Evolutionary conservation across 2,888 invertebrate genomes (phyloP).

Genomic region (Monopis laevigella): DNA sequence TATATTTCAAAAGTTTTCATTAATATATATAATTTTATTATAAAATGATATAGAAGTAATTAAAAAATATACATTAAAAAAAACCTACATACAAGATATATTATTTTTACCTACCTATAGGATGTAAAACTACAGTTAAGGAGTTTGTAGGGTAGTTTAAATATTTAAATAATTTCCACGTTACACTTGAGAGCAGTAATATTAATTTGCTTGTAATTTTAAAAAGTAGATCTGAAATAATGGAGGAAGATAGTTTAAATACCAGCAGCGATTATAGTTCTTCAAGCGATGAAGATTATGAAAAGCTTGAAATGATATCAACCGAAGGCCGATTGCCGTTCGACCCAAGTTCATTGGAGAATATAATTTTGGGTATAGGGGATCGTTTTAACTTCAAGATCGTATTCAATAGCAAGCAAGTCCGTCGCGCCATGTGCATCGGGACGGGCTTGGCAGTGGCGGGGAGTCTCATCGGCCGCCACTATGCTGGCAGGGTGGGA

Average conservation of each 20-base stretch:
- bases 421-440: conserved; percentile 33
- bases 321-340: conserved; percentile 31
- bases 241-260: conserved; percentile 1
- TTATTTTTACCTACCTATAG: too few relatives aligned
- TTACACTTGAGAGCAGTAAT: too few relatives aligned
- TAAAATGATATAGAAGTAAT: too few relatives aligned
- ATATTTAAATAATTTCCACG: too few relatives aligned
- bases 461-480: conserved; percentile 44
- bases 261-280: background rate
- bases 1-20: too few relatives aligned
- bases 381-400: conserved; percentile 51
- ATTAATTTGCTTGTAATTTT: too few relatives aligned
- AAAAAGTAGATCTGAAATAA: background rate
- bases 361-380: conserved; percentile 38
- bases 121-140: too few relatives aligned
- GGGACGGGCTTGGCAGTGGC: conserved; percentile 46
- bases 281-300: background rate
- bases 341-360: conserved; percentile 37
- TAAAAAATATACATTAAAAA: too few relatives aligned
- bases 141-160: too few relatives aligned
- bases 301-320: background rate
- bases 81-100: too few relatives aligned
- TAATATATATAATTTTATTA: too few relatives aligned
- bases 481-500: conserved; percentile 49
- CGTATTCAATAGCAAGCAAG: conserved; percentile 30